Conservation (phyloP, 30 jellyfish, hydroid and myxozoan species). For the Aurelia aurita complex sp. Pacific region DNA sequence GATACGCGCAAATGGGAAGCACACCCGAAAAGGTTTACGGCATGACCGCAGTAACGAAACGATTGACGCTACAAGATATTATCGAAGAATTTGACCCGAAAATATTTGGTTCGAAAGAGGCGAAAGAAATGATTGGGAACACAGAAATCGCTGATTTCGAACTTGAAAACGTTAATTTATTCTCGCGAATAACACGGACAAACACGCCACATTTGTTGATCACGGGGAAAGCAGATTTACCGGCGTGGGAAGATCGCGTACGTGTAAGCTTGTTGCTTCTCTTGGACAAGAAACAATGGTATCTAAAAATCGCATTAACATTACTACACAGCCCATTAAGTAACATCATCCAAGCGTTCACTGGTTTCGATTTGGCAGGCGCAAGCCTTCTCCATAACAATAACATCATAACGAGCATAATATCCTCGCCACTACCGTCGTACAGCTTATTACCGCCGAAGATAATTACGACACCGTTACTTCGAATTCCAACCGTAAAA, state of each 20-base stretch:
- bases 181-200: constrained; percentile 86
- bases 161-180: constrained; percentile 73
- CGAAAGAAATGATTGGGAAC: constrained; percentile 87
- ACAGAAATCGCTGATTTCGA: constrained; percentile 81
- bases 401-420: constrained; percentile 87
- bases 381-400: constrained; percentile 86
- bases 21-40: constrained; percentile 90
- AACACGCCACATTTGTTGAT: constrained; percentile 90
- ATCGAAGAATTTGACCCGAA: constrained; percentile 88
- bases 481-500: constrained; percentile 86
- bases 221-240: constrained; percentile 87
- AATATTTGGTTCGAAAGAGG: constrained; percentile 65
- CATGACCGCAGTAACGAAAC: constrained; percentile 80
- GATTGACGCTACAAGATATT: constrained; percentile 74
- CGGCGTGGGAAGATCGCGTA: constrained; percentile 89
- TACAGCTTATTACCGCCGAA: constrained; percentile 90
- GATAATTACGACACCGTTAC: constrained; percentile 94
- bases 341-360: constrained; percentile 91
- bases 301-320: constrained; percentile 83
- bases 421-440: constrained; percentile 88
- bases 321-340: constrained; percentile 89
- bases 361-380: constrained; percentile 85
- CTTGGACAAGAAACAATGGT: constrained; percentile 77
- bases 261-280: constrained; percentile 83
- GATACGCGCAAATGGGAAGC: constrained; percentile 83